These are phyloP conservation scores for Gallinago stenura DNA, from an alignment of 2,797 vertebrate genomes.

Conservation along the genomic window DNA sequence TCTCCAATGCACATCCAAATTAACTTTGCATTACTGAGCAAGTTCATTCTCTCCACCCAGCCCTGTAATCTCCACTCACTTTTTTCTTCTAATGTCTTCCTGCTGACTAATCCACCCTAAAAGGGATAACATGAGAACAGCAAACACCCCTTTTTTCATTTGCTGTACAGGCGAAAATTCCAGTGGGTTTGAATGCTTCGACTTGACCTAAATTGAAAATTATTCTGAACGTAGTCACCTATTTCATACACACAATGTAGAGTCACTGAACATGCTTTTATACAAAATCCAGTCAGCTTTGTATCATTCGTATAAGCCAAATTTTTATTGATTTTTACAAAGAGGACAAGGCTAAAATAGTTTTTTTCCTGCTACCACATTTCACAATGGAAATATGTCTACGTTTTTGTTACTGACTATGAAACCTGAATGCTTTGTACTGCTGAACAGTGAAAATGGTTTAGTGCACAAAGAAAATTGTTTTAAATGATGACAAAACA, in stretches of 20 bases:
- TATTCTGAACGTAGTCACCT: background rate
- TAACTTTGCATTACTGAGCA: background rate
- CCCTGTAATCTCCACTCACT: background rate
- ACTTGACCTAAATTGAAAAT: background rate
- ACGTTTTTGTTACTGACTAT: background rate
- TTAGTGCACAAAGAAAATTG: background rate
- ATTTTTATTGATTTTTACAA: background rate
- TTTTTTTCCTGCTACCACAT: background rate
- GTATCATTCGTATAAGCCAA: background rate
- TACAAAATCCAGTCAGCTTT: background rate
- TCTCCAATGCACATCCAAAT: background rate
- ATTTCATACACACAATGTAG: background rate
- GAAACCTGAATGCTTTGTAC: background rate
- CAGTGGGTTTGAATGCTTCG: background rate
- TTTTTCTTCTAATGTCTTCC: background rate
- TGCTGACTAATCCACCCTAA: background rate
- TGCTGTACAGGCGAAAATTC: background rate
- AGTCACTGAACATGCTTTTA: background rate
- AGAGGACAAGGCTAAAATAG: background rate
- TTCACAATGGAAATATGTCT: background rate
- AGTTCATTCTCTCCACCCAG: background rate
- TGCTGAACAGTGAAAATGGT: background rate
- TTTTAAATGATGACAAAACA: background rate
- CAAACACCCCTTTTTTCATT: background rate
- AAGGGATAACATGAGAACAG: background rate